Conservation (phyloP, 2,888 invertebrate species). For the Drosophila diplacantha region DNA sequence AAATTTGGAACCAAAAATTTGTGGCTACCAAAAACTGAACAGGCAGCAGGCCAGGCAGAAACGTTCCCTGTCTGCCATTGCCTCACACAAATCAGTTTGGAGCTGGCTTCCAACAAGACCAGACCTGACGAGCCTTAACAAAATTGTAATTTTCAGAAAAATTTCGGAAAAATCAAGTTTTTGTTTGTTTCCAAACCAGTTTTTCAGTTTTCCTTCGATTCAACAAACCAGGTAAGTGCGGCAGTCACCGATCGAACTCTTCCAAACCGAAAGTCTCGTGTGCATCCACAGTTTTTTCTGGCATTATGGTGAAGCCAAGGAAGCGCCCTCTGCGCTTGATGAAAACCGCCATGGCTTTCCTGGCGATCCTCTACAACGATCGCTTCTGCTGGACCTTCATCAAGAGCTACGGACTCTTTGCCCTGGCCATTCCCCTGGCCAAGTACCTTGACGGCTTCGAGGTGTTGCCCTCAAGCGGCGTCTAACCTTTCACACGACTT, state of each 20-base stretch:
- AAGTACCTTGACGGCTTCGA: conserved; percentile 16
- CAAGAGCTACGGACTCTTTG: conserved; percentile 42
- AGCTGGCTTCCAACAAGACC: background rate
- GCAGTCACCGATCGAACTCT: no score
- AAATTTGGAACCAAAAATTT: no score
- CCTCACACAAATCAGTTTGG: background rate
- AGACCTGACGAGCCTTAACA: background rate
- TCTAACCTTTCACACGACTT: background rate
- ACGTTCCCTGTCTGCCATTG: rapidly evolving
- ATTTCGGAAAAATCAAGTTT: background rate
- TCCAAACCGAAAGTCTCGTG: rapidly evolving
- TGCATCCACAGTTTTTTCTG: background rate
- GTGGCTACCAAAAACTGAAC: background rate
- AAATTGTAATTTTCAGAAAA: background rate
- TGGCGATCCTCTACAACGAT: conserved; percentile 35
- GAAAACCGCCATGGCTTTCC: background rate
- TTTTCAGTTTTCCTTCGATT: background rate
- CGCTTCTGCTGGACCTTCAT: conserved; percentile 43
- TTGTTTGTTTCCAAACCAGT: background rate
- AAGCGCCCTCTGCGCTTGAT: conserved; percentile 3
- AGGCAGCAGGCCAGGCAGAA: background rate
- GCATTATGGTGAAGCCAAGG: conserved; percentile 14
- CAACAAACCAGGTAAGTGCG: background rate
- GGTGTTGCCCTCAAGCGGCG: background rate
- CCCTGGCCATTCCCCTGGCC: conserved; percentile 31